Evolutionary conservation across 2,888 invertebrate genomes (phyloP).

Genomic region (Lochmaea crataegi): DNA sequence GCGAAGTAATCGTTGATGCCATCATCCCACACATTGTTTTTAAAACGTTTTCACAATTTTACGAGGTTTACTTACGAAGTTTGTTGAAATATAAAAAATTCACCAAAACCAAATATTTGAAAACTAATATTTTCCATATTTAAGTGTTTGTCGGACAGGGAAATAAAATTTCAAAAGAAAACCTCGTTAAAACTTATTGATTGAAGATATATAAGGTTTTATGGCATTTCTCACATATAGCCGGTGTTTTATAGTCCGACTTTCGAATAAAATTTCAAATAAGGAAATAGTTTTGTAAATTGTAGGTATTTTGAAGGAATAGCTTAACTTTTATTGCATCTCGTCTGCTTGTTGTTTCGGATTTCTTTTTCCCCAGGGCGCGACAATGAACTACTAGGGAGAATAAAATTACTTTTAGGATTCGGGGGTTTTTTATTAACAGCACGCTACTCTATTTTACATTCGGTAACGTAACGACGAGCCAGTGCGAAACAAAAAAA

Average conservation of each 20-base stretch:
- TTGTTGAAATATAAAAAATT: neutral
- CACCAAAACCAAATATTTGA: slow-evolving; percentile 9
- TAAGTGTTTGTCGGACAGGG: slow-evolving; percentile 12
- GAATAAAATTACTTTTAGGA: slow-evolving; percentile 18
- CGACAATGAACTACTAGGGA: slow-evolving; percentile 18
- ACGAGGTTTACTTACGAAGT: neutral
- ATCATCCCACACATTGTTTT: no score
- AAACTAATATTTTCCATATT: neutral
- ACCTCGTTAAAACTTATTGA: slow-evolving; percentile 38
- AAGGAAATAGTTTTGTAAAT: slow-evolving; percentile 37
- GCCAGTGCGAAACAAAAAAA: neutral
- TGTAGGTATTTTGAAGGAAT: slow-evolving; percentile 34
- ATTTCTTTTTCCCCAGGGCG: slow-evolving; percentile 2
- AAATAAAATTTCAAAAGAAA: slow-evolving; percentile 20
- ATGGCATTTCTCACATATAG: slow-evolving; percentile 35
- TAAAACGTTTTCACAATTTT: neutral
- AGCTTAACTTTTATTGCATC: slow-evolving; percentile 28
- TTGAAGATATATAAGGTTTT: slow-evolving; percentile 33
- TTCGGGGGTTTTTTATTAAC: slow-evolving; percentile 3
- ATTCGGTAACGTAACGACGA: neutral
- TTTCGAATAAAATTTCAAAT: slow-evolving; percentile 37
- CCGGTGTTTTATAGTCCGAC: slow-evolving; percentile 32
- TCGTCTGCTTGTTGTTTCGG: slow-evolving; percentile 18
- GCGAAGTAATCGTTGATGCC: no score
- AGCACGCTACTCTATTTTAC: slow-evolving; percentile 9